Evolutionary conservation across 1,140 invertebrate genomes (phyloP).

Genomic region (Drosophila tropicalis): DNA sequence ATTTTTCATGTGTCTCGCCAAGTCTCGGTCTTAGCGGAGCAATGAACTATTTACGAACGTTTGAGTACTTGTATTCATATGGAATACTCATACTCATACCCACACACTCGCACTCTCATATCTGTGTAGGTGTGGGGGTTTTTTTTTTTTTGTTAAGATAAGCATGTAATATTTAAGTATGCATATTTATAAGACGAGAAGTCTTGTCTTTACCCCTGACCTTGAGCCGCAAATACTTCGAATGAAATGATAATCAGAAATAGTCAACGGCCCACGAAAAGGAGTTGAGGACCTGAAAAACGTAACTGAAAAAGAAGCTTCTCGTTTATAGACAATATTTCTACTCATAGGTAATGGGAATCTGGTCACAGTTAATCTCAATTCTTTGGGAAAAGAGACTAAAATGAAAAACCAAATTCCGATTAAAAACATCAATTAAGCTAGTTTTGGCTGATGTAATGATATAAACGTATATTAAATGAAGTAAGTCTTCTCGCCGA

Average conservation of each 20-base stretch:
- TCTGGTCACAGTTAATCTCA: too few species aligned
- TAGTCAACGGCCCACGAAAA: not conserved
- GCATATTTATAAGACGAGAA: slow-evolving; percentile 42
- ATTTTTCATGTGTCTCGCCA: slow-evolving; percentile 22
- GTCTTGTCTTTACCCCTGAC: slow-evolving; percentile 24
- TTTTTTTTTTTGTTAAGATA: slow-evolving; percentile 31
- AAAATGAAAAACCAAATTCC: too few species aligned
- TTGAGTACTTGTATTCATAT: slow-evolving; percentile 37
- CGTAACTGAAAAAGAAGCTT: not conserved
- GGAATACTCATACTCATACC: slow-evolving; percentile 36
- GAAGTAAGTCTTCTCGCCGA: too few species aligned
- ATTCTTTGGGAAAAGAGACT: too few species aligned
- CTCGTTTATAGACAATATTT: too few species aligned
- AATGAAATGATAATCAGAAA: not conserved
- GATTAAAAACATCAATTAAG: too few species aligned
- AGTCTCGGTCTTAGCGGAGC: slow-evolving; percentile 64
- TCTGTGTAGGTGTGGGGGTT: slow-evolving; percentile 40
- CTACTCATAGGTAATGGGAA: too few species aligned
- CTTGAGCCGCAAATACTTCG: slow-evolving; percentile 31
- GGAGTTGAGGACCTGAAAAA: not conserved
- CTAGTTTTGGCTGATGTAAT: too few species aligned
- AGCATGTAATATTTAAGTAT: slow-evolving; percentile 43
- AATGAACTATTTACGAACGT: slow-evolving; percentile 78
- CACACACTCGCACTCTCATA: slow-evolving; percentile 5
- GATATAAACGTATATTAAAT: too few species aligned